Evolutionary conservation across 2,888 invertebrate genomes (phyloP).

Genomic region (Drosophila fulvimacula): DNA sequence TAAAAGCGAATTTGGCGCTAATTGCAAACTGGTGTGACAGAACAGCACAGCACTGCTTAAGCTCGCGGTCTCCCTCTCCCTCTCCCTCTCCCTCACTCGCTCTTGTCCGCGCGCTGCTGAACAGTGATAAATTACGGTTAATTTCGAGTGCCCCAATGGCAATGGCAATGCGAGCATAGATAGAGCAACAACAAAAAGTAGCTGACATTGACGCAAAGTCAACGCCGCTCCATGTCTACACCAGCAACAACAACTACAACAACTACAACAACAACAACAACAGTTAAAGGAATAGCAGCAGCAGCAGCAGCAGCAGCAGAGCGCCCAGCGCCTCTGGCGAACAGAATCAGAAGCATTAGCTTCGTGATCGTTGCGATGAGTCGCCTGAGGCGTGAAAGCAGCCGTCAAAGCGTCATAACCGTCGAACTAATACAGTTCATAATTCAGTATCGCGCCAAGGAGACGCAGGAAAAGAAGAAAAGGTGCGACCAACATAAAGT

Average conservation of each 20-base stretch:
- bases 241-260: slow-evolving; percentile 42
- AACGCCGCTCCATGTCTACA: slow-evolving; percentile 57
- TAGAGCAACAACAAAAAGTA: slow-evolving; percentile 31
- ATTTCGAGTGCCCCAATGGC: slow-evolving; percentile 46
- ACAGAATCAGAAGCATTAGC: slow-evolving; percentile 56
- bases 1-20: slow-evolving; percentile 76
- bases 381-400: slow-evolving; percentile 81
- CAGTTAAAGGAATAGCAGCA: slow-evolving; percentile 29
- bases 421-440: slow-evolving; percentile 85
- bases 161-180: slow-evolving; percentile 35
- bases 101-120: slow-evolving; percentile 5
- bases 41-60: background rate
- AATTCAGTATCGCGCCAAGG: slow-evolving; percentile 84
- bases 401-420: slow-evolving; percentile 83
- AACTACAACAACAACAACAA: slow-evolving; percentile 39
- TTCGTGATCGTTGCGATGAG: slow-evolving; percentile 78
- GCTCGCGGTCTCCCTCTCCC: slow-evolving; percentile 4
- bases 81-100: slow-evolving; percentile 4
- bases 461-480: slow-evolving; percentile 83
- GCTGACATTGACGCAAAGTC: slow-evolving; percentile 72
- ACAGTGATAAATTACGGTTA: slow-evolving; percentile 57
- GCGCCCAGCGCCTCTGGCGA: slow-evolving; percentile 18
- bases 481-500: slow-evolving; percentile 77
- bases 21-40: slow-evolving; percentile 47
- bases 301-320: slow-evolving; percentile 28